Evolutionary conservation across 2,888 invertebrate species (phyloP), one percentile per base, ranked within the genome.

Genomic region (Suillia variegata): DNA sequence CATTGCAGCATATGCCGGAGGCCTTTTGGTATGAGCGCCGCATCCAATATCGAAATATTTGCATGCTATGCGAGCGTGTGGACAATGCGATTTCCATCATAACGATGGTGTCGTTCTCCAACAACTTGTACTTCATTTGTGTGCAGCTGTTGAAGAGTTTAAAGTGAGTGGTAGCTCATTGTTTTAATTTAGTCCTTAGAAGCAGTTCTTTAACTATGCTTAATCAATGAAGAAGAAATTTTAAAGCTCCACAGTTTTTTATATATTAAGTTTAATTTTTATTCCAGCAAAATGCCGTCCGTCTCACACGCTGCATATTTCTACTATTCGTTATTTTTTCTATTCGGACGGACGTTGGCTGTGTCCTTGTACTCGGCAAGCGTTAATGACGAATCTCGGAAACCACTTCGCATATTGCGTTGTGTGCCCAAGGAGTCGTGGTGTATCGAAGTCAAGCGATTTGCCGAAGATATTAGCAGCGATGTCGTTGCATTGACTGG

Each of bases 121-220:
- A 84, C 59, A 86, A 87, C 74, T 80, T 87, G 6, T 87, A 85
- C 73, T 86, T 86, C 65, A 85, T 87, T 69, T 85, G 87, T 62
- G 83, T 85, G 20, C 87, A 87, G 67, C 78, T 87, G 38, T 79
- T 86, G 59, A 81, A 84, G 58, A 85, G 85, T 61, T 79, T 86
- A 63, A 84, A 81, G 82, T 82, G 56, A 55, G 74, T 69, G 15
- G 59, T 18, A 0, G 42, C 12, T 48, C 18, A 21, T 21, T 17
- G 17, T 24, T 50, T n/a, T n/a, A n/a, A n/a, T n/a, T n/a, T n/a
- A 31, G 31, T 31, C 5, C 8, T 15, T 51, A 20, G 18, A 22
- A 17, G n/a, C 21, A 34, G 15, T n/a, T 33, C 2, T n/a, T 6
- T 22, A 1, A 6, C 0, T 48, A 31, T 3, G 20, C 26, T 21